These are phyloP conservation scores for Plutomurus gul DNA, from an alignment of 1,140 invertebrate species.

Conservation along the genomic window DNA sequence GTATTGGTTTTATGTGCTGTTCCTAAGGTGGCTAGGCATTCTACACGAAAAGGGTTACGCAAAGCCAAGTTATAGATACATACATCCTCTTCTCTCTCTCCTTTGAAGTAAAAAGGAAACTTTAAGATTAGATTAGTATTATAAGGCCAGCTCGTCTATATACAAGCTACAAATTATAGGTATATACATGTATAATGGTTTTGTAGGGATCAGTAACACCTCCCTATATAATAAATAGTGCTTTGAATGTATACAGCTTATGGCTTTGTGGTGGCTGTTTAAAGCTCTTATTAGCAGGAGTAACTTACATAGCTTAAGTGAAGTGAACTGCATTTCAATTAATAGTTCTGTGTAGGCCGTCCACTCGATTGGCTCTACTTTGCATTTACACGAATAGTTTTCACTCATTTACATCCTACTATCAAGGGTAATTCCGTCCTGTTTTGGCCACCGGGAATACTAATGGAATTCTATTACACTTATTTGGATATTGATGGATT, in stretches of 20 bases:
- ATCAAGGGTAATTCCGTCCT: conserved; percentile 3
- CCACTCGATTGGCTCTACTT: conserved; percentile 4
- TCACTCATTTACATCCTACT: conserved; percentile 12
- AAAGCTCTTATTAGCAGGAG: background rate
- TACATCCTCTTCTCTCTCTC: too few species aligned
- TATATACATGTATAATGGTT: too few species aligned
- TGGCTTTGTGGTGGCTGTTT: background rate
- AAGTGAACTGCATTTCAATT: conserved; percentile 27
- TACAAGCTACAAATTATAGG: too few species aligned
- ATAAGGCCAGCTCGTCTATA: too few species aligned
- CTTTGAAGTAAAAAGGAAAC: too few species aligned
- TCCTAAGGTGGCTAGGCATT: too few species aligned
- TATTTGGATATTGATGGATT: background rate
- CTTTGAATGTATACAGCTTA: too few species aligned
- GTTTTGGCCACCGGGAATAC: conserved; percentile 21
- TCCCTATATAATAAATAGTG: too few species aligned
- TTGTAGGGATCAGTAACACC: too few species aligned
- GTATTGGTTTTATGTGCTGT: too few species aligned
- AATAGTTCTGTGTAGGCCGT: conserved; percentile 1
- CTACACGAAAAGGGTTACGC: too few species aligned
- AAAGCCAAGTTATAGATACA: too few species aligned
- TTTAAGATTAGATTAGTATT: background rate
- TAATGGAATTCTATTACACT: background rate
- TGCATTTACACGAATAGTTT: conserved; percentile 21
- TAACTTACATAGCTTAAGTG: background rate